phyloP scores from a whole-genome alignment of 2,888 invertebrate genomes.

The Rhingia campestris region DNA sequence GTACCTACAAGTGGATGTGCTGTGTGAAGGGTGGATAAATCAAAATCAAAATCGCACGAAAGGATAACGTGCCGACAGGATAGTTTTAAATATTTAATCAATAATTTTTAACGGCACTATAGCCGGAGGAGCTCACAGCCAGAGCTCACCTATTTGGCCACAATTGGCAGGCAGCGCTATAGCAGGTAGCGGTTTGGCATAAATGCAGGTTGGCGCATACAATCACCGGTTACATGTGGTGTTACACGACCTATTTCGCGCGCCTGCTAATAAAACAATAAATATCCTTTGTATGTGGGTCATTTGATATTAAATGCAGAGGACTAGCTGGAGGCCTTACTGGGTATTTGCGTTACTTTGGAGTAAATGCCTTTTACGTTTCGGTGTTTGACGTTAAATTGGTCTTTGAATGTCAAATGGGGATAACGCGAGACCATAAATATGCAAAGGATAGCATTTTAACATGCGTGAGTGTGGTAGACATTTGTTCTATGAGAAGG shows the following conservation, averaged over 20 bases:
- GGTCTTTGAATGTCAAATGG: slow-evolving; percentile 51
- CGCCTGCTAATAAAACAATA: slow-evolving; percentile 57
- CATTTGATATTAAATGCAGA: slow-evolving; percentile 27
- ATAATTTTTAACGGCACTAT: slow-evolving; percentile 39
- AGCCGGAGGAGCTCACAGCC: background rate
- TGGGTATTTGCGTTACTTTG: slow-evolving; percentile 26
- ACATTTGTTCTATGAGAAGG: background rate
- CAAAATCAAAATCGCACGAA: slow-evolving; percentile 65
- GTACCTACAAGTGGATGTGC: background rate
- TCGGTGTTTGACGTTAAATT: slow-evolving; percentile 49
- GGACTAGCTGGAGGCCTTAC: slow-evolving; percentile 6
- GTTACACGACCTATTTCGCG: slow-evolving; percentile 48
- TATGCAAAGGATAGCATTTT: slow-evolving; percentile 37
- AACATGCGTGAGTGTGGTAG: background rate
- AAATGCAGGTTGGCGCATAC: slow-evolving; percentile 38
- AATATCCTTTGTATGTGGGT: slow-evolving; percentile 61
- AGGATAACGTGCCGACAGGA: slow-evolving; percentile 60
- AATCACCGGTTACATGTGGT: slow-evolving; percentile 50
- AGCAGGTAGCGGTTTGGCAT: slow-evolving; percentile 23
- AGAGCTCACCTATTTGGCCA: slow-evolving; percentile 49
- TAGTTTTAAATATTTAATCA: slow-evolving; percentile 66
- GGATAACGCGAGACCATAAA: slow-evolving; percentile 42
- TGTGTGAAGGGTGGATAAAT: slow-evolving; percentile 51
- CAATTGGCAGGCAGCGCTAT: slow-evolving; percentile 56
- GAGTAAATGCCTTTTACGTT: slow-evolving; percentile 43